Base-by-base conservation (phyloP, 2,888 invertebrate species). In the Phrixothrix hirtus region DNA sequence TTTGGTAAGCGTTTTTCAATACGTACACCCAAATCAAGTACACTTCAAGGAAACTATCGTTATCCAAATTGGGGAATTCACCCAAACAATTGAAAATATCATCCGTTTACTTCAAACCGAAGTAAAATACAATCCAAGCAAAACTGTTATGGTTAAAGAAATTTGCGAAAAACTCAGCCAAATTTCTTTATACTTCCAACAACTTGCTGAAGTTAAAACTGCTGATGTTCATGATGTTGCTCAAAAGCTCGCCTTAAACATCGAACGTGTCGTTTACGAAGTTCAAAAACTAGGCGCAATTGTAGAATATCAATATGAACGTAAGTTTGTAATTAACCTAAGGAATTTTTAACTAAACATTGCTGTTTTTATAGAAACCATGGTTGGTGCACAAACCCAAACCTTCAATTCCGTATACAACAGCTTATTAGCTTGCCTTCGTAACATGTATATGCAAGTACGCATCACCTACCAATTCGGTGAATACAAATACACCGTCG, bases 391-490 rank as follows among this genome's bases (percentile, higher is more conserved):
- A 14, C 16, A 15, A 6, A 43, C 37, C 15, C 30, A 34, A 6
- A 36, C 34, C 10, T 35, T 51, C 12, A 26, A 51, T 10, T 38
- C 39, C 5, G 29, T 51, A 0, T 38, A 34, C 12, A 38, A 38
- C 17, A 44, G 38, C 38, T 25, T 44, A 7, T 39, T 51, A 34
- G 15, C 26, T 3, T 32, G 38, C 15, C 21, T 51, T n/a, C 44
- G 51, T 2, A 51, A 44, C 15, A 44, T 51, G 26, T 38, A 42
- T 11, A 38, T 51, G 11, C 51, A 51, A 29, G 14, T 51, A 9
- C 37, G 45, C 7, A 37, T 38, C 27, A n/a, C 39, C 7, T 15
- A 32, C 5, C 32, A 44, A 16, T 14, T 29, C 14, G 38, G 38
- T 17, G 15, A 32, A 16, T 32, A 38, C 17, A 25, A 12, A 2